Evolutionary conservation across 2,888 invertebrate genomes (phyloP).

Genomic region (Holacanthella duospinosa): DNA sequence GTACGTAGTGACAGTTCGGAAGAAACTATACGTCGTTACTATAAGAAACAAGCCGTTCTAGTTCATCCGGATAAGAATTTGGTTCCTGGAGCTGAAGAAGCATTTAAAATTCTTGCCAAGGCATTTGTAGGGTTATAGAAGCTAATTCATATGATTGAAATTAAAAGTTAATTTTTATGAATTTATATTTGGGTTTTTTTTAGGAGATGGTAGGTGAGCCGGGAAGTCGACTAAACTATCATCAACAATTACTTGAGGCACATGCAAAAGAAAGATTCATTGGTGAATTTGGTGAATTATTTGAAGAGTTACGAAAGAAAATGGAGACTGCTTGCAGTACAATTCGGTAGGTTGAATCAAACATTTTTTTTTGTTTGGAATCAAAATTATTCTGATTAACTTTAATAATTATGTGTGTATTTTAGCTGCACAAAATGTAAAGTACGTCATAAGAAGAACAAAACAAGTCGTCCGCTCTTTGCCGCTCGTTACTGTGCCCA

Average conservation of each 20-base stretch:
- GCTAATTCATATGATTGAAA: too few species aligned
- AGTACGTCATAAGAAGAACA: constrained; percentile 73
- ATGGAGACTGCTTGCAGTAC: constrained; percentile 90
- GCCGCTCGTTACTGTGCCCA: constrained; percentile 82
- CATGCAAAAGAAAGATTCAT: constrained; percentile 75
- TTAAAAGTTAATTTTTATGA: not conserved
- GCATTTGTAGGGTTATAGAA: constrained; percentile 52
- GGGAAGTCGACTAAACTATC: constrained; percentile 64
- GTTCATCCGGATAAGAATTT: constrained; percentile 95
- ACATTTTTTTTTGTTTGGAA: constrained; percentile 6
- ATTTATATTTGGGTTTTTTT: not conserved
- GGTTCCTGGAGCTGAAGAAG: constrained; percentile 89
- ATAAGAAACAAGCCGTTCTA: constrained; percentile 81
- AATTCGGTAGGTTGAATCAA: constrained; percentile 48
- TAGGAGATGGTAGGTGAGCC: constrained; percentile 59
- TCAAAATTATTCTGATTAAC: not conserved
- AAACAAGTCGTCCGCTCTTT: constrained; percentile 76
- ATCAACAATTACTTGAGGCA: constrained; percentile 60
- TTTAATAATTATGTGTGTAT: constrained; percentile 8
- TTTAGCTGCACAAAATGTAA: constrained; percentile 83
- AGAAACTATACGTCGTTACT: constrained; percentile 88
- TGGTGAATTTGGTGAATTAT: constrained; percentile 74
- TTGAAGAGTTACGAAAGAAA: constrained; percentile 81
- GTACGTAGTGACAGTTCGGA: constrained; percentile 78
- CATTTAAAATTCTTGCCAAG: constrained; percentile 88